Conservation (phyloP, 92 coral and sea anemone species). For the Bergia puertoricense region DNA sequence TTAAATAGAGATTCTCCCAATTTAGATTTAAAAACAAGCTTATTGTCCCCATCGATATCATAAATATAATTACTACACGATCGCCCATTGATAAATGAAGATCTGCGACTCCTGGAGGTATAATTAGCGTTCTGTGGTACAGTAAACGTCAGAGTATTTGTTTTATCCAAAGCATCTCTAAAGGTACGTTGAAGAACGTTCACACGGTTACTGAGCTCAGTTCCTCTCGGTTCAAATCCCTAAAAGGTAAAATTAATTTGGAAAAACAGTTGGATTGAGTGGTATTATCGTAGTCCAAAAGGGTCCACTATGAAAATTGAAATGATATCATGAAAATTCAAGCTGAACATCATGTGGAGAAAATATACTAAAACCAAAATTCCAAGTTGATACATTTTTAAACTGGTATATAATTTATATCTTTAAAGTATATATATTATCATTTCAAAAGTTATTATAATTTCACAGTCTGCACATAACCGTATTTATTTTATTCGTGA, state of each 20-base stretch:
- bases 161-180: background rate
- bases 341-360: too few relatives aligned
- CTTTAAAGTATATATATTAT: too few relatives aligned
- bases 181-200: constrained; percentile 40
- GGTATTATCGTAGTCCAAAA: too few relatives aligned
- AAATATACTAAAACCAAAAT: too few relatives aligned
- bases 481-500: too few relatives aligned
- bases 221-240: constrained; percentile 96
- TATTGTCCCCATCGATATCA: background rate
- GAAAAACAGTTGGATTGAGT: background rate
- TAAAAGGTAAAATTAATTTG: constrained; percentile 10
- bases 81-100: background rate
- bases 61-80: background rate
- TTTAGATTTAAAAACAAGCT: constrained; percentile 56
- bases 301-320: too few relatives aligned
- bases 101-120: constrained; percentile 33
- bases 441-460: too few relatives aligned
- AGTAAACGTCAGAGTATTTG: background rate
- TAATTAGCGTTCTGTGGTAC: constrained; percentile 14
- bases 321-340: too few relatives aligned
- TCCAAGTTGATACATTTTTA: too few relatives aligned
- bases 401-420: too few relatives aligned
- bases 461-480: too few relatives aligned
- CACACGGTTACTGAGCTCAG: constrained; percentile 72
- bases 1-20: constrained; percentile 57